Evolutionary conservation across 2,113 vertebrate genomes (phyloP).

Genomic region (Poicephalus gulielmi): DNA sequence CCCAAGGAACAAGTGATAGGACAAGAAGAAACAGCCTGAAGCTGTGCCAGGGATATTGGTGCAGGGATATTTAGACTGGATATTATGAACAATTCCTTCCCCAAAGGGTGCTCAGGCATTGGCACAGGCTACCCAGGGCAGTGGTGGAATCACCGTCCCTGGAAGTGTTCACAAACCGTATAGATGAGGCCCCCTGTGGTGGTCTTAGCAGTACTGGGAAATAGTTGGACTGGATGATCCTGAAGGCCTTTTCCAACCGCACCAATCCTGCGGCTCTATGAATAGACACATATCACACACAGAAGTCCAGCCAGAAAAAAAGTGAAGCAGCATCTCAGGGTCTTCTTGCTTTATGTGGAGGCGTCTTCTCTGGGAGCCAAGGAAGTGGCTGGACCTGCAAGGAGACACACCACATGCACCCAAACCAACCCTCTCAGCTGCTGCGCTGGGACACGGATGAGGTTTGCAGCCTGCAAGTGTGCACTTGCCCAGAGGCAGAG

Average conservation of each 20-base stretch:
- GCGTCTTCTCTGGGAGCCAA: background rate
- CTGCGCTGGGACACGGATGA: fast-evolving
- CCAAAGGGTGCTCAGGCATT: background rate
- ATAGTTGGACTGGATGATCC: background rate
- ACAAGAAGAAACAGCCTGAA: background rate
- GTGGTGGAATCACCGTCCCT: background rate
- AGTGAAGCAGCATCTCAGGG: background rate
- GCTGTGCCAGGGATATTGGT: background rate
- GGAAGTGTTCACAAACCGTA: background rate
- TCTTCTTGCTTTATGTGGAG: background rate
- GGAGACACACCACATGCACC: fast-evolving
- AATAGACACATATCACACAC: fast-evolving
- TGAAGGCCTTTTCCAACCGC: background rate
- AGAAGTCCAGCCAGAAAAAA: background rate
- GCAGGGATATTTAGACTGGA: too few relatives aligned
- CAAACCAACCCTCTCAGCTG: background rate
- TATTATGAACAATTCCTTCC: background rate
- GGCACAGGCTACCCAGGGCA: background rate
- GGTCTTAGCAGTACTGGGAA: background rate
- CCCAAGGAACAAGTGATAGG: background rate
- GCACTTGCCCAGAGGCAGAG: background rate
- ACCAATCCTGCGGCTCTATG: background rate
- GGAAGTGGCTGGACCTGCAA: background rate
- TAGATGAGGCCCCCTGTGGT: background rate
- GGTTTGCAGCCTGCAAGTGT: background rate